These are phyloP conservation scores for Eumaeus atala DNA, from an alignment of 1,140 invertebrate genomes.

Conservation along the genomic window DNA sequence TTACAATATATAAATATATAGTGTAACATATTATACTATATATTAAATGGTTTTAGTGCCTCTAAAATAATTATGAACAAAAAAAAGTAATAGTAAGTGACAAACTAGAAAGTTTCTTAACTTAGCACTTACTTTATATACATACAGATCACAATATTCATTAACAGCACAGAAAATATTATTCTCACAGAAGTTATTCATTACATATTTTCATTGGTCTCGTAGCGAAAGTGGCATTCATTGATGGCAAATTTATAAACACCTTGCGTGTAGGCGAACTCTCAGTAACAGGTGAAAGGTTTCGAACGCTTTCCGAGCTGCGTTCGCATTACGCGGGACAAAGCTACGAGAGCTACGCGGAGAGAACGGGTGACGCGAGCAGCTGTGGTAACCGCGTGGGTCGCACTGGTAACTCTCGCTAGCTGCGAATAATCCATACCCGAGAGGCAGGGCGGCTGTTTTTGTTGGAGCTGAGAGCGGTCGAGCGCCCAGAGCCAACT, in stretches of 20 bases:
- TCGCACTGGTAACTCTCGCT: slow-evolving; percentile 56
- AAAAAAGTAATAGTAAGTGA: too few species aligned
- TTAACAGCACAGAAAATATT: slow-evolving; percentile 42
- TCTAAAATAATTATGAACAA: too few species aligned
- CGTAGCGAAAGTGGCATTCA: slow-evolving; percentile 38
- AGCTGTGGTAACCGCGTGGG: slow-evolving; percentile 54
- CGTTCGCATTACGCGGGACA: slow-evolving; percentile 31
- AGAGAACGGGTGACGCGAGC: slow-evolving; percentile 32
- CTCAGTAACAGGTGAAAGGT: slow-evolving; percentile 42
- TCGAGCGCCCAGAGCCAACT: slow-evolving; percentile 48
- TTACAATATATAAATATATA: too few species aligned
- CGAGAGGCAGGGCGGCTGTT: slow-evolving; percentile 59
- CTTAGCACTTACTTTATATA: slow-evolving; percentile 32
- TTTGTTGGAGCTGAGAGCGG: slow-evolving; percentile 60
- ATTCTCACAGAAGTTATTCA: slow-evolving; percentile 43
- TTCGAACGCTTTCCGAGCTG: slow-evolving; percentile 34
- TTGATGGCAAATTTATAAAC: slow-evolving; percentile 49
- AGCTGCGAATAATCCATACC: slow-evolving; percentile 66
- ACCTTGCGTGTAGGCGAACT: slow-evolving; percentile 33
- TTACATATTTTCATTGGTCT: slow-evolving; percentile 50
- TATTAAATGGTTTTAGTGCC: too few species aligned
- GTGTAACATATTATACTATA: too few species aligned
- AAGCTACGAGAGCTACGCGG: slow-evolving; percentile 25
- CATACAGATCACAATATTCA: slow-evolving; percentile 27
- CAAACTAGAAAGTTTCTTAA: slow-evolving; percentile 6